Percentiles rank a stretch among this genome's conserved stretches.
These are phyloP conservation scores for Romanogobio albipinnatus DNA, from an alignment of 2,113 vertebrate species.

Conservation along the genomic window DNA sequence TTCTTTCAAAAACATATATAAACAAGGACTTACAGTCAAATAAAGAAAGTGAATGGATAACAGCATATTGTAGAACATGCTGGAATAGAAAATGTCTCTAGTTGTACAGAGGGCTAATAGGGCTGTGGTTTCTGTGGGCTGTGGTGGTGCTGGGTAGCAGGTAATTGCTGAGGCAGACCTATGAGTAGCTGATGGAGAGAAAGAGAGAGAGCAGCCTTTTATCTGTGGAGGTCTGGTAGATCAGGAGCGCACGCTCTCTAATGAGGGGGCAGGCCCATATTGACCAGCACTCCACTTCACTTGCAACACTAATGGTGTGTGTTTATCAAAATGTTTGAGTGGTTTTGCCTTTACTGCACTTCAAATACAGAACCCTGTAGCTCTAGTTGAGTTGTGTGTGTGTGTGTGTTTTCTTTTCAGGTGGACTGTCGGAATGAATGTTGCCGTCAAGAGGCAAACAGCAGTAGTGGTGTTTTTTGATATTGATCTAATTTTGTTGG, in stretches of 20 bases:
- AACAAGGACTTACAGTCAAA: not conserved
- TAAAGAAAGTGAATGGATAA: not conserved
- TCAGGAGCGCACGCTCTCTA: conserved; percentile 36
- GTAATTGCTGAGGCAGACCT: conserved; percentile 52
- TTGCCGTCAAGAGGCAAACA: not conserved
- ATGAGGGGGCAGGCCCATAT: conserved; percentile 50
- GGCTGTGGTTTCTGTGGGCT: conserved; percentile 18
- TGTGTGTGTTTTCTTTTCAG: conserved; percentile 3
- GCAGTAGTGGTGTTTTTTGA: not conserved
- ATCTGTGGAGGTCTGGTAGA: conserved; percentile 40
- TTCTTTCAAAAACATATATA: not conserved
- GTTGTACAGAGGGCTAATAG: conserved; percentile 36
- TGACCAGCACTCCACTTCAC: conserved; percentile 50
- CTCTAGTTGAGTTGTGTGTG: conserved; percentile 9
- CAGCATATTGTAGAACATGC: not conserved
- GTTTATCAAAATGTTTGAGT: conserved; percentile 50
- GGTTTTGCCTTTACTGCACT: conserved; percentile 30
- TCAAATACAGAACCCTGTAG: conserved; percentile 18
- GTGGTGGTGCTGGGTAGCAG: conserved; percentile 8
- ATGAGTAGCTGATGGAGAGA: conserved; percentile 40
- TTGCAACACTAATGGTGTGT: conserved; percentile 51
- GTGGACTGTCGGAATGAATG: conserved; percentile 15
- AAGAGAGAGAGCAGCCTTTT: conserved; percentile 45
- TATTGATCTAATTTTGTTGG: conserved; percentile 7
- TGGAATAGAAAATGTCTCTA: not conserved